Conservation (phyloP, 2,888 invertebrate species). For the Caenorhabditis wallacei region DNA sequence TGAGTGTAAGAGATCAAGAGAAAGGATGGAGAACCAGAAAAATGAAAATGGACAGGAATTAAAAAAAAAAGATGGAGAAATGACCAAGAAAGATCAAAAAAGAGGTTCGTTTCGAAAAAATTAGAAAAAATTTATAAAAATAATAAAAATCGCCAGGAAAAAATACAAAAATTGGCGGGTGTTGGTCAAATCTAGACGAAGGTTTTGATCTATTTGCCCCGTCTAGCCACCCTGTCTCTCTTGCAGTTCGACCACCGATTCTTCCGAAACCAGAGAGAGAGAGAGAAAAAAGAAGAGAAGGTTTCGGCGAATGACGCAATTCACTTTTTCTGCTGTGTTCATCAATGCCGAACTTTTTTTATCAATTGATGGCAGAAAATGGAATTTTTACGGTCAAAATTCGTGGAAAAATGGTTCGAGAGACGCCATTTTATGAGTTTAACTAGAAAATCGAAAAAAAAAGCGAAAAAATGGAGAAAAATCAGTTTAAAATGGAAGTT, state of each 20-base stretch:
- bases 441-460: too few relatives aligned
- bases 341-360: not conserved
- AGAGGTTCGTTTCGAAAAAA: not conserved
- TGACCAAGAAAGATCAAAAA: not conserved
- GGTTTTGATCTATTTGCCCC: conserved; percentile 43
- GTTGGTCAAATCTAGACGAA: conserved; percentile 15
- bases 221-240: not conserved
- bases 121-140: not conserved
- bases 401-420: too few relatives aligned
- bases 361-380: conserved; percentile 6
- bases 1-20: not conserved
- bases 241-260: conserved; percentile 28
- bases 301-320: conserved; percentile 28
- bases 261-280: too few relatives aligned
- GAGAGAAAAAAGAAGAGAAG: not conserved
- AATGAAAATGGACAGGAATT: conserved; percentile 28
- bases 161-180: conserved; percentile 16
- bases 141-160: not conserved
- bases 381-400: not conserved
- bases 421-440: too few relatives aligned
- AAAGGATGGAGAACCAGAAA: conserved; percentile 16
- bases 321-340: conserved; percentile 23
- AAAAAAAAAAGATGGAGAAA: not conserved
- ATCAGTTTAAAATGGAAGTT: too few relatives aligned
- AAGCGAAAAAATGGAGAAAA: too few relatives aligned